These are phyloP conservation scores for Agapetus fuscipes DNA, from an alignment of 2,888 invertebrate species.

Conservation along the genomic window DNA sequence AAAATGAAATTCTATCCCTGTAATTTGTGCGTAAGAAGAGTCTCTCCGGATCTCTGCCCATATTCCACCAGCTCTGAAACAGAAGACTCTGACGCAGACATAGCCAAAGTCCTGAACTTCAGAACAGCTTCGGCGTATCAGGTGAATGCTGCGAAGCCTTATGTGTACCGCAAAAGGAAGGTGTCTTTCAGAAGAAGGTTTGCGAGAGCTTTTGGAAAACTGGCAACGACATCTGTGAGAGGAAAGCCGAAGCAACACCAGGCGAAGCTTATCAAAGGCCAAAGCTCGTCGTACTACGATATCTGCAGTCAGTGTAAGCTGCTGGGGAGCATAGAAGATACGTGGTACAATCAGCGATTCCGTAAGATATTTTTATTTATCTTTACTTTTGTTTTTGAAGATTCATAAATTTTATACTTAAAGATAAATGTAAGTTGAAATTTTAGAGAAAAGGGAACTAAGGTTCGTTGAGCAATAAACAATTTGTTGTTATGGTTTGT, in stretches of 20 bases:
- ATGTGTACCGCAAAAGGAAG: neutral
- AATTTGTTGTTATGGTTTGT: too few species aligned
- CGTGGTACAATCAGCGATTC: conserved; percentile 3
- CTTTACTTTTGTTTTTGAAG: too few species aligned
- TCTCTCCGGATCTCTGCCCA: conserved; percentile 23
- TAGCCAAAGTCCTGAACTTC: conserved; percentile 25
- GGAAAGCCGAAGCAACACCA: conserved; percentile 7
- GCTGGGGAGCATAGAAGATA: conserved; percentile 7
- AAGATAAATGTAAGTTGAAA: too few species aligned
- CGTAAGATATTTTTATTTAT: too few species aligned
- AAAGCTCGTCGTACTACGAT: conserved; percentile 12
- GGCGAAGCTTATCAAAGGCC: neutral
- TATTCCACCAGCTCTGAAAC: conserved; percentile 42
- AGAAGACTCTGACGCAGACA: conserved; percentile 36
- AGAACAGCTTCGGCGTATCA: neutral
- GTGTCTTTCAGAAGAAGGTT: conserved; percentile 14
- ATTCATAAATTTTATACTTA: too few species aligned
- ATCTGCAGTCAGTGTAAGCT: conserved; percentile 16
- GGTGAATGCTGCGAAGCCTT: too few species aligned
- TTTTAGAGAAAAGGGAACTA: too few species aligned
- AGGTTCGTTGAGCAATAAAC: too few species aligned
- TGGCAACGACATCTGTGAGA: conserved; percentile 11
- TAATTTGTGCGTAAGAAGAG: conserved; percentile 12
- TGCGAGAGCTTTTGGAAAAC: conserved; percentile 17
- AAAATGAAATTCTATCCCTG: conserved; percentile 19